Percentiles rank a stretch among this genome's conserved stretches.
phyloP scores from a whole-genome alignment of 2,797 vertebrate species.

The Sebastiscus tertius region DNA sequence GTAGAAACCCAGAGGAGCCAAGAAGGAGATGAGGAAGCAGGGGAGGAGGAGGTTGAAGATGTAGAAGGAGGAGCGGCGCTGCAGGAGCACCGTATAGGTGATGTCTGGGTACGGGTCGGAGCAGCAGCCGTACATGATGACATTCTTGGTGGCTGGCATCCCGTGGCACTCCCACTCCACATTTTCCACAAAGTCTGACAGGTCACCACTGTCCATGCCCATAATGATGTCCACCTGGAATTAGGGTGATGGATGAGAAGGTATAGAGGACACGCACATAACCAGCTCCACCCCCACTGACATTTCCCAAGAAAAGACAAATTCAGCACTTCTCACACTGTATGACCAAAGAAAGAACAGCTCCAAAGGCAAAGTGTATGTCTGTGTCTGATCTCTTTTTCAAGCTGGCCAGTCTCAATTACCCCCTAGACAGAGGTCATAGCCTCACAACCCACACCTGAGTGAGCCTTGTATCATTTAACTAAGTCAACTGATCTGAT shows the following conservation, averaged over 20 bases:
- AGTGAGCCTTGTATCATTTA: background rate
- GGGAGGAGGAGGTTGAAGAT: slow-evolving; percentile 97
- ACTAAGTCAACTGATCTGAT: background rate
- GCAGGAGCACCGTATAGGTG: slow-evolving; percentile 94
- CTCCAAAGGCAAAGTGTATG: background rate
- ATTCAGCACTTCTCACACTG: background rate
- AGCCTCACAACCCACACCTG: background rate
- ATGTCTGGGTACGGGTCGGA: slow-evolving; percentile 97
- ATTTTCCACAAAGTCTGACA: slow-evolving; percentile 96
- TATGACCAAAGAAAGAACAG: background rate
- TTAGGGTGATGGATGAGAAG: background rate
- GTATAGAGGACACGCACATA: background rate
- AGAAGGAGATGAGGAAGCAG: slow-evolving; percentile 96
- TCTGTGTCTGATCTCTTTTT: background rate
- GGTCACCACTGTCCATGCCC: slow-evolving; percentile 91
- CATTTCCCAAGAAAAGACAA: background rate
- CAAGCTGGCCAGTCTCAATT: background rate
- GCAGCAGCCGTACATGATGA: slow-evolving; percentile 97
- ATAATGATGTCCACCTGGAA: slow-evolving; percentile 91
- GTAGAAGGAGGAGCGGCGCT: slow-evolving; percentile 96
- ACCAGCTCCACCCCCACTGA: background rate
- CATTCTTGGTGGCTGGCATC: slow-evolving; percentile 95
- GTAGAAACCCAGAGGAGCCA: slow-evolving; percentile 96
- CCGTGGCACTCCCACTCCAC: slow-evolving; percentile 97
- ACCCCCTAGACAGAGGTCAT: background rate